Evolutionary conservation across 2,797 vertebrate genomes (phyloP).

Genomic region (Ceryle rudis): DNA sequence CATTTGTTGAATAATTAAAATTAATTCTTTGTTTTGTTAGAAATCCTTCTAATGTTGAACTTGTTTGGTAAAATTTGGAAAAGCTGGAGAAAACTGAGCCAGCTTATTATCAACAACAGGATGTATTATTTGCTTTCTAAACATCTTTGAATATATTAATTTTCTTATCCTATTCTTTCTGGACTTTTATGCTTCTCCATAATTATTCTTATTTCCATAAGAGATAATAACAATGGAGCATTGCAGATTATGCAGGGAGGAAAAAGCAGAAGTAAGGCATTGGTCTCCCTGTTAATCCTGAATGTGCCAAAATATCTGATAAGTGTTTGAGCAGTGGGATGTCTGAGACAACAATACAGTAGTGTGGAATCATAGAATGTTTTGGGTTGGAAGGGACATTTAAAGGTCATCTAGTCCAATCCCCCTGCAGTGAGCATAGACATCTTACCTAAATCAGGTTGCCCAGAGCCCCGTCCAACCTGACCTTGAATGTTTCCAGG

Average conservation of each 20-base stretch:
- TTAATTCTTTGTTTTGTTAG: not conserved
- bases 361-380: not conserved
- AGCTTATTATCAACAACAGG: not conserved
- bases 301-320: not conserved
- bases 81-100: not conserved
- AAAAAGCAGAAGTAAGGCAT: not conserved
- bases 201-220: not conserved
- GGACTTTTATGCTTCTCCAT: not conserved
- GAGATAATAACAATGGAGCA: not conserved
- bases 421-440: not conserved
- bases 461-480: not conserved
- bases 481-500: not conserved
- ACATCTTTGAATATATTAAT: not conserved
- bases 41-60: not conserved
- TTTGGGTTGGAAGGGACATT: not conserved
- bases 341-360: not conserved
- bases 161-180: not conserved
- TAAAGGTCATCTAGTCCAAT: not conserved
- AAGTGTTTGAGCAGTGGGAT: not conserved
- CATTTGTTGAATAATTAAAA: not conserved
- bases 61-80: not conserved
- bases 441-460: not conserved
- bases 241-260: not conserved
- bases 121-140: not conserved
- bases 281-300: not conserved